phyloP scores from a whole-genome alignment of 1,140 invertebrate genomes.

The Sesamia nonagrioides region DNA sequence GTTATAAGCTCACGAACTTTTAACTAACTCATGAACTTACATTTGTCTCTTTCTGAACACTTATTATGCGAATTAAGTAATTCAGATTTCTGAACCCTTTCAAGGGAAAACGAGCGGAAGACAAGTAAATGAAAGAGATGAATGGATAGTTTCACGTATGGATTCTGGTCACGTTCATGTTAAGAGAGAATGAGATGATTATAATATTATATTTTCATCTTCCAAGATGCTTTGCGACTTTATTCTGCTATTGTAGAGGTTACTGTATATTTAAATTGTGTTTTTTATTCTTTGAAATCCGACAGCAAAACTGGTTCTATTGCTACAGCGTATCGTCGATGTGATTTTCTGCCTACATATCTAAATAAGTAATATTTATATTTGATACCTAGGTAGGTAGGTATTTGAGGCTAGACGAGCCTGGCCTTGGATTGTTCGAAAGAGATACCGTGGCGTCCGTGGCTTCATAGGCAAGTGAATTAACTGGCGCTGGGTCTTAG shows the following conservation, averaged over 20 bases:
- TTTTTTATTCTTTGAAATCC: too few species aligned
- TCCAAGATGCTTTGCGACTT: not conserved
- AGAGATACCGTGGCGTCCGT: too few species aligned
- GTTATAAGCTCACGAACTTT: not conserved
- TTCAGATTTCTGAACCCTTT: slow-evolving; percentile 1
- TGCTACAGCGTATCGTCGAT: too few species aligned
- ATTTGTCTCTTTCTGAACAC: not conserved
- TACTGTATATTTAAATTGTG: not conserved
- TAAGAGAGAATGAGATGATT: slow-evolving; percentile 19
- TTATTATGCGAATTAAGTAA: slow-evolving; percentile 6
- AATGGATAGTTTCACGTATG: slow-evolving; percentile 2
- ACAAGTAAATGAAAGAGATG: slow-evolving; percentile 25
- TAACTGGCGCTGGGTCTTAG: too few species aligned
- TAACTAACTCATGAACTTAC: not conserved
- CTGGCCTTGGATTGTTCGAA: too few species aligned
- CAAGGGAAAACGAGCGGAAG: not conserved
- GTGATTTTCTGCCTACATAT: too few species aligned
- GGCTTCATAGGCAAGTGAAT: too few species aligned
- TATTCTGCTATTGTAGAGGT: not conserved
- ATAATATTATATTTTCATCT: slow-evolving; percentile 16
- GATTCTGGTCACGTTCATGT: slow-evolving; percentile 23
- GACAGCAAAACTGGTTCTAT: too few species aligned
- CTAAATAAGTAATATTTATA: too few species aligned
- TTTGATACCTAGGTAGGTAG: too few species aligned
- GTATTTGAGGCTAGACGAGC: too few species aligned